phyloP scores from a whole-genome alignment of 2,888 invertebrate genomes.

The Anthrax anthrax region DNA sequence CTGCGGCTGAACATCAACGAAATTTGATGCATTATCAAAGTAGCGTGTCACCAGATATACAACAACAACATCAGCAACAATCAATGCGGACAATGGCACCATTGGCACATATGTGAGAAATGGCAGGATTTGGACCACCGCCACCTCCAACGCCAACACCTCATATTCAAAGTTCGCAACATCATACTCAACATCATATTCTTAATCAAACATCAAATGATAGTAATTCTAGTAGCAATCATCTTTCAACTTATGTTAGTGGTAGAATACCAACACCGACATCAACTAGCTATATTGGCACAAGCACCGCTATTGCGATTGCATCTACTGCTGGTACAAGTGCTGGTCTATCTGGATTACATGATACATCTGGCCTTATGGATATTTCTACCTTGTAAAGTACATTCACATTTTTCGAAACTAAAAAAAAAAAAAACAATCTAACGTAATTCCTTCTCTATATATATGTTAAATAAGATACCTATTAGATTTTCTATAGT shows the following conservation, averaged over 20 bases:
- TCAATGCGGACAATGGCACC: slow-evolving; percentile 34
- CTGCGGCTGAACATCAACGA: slow-evolving; percentile 25
- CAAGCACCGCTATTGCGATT: slow-evolving; percentile 14
- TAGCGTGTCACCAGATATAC: slow-evolving; percentile 28
- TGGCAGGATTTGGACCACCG: slow-evolving; percentile 24
- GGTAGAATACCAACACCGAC: background rate
- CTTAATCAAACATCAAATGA: slow-evolving; percentile 7
- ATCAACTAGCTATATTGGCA: background rate
- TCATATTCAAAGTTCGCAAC: slow-evolving; percentile 3
- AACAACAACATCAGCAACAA: slow-evolving; percentile 32
- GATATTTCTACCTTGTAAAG: slow-evolving; percentile 35
- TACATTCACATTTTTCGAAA: slow-evolving; percentile 3
- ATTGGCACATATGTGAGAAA: slow-evolving; percentile 37
- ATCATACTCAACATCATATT: slow-evolving; percentile 9
- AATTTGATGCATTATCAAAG: slow-evolving; percentile 34
- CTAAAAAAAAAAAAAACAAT: no score
- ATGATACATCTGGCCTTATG: slow-evolving; percentile 25
- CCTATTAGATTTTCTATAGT: no score
- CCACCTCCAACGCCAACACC: slow-evolving; percentile 11
- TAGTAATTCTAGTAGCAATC: slow-evolving; percentile 11
- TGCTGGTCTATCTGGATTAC: slow-evolving; percentile 7
- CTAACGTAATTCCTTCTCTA: no score
- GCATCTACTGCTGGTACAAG: slow-evolving; percentile 13
- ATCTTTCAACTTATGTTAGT: slow-evolving; percentile 12
- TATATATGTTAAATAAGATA: no score